These are phyloP conservation scores for Drosophila melanogaster DNA, from an alignment of 1,140 invertebrate species.

Conservation along the genomic window Release_6_plus_ISO1_MT NT_037436.4:1043001-1043500, in stretches of 20 bases:
- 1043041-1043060: too few species aligned
- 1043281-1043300: constrained; percentile 71
- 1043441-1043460: not conserved
- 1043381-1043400: constrained; percentile 56
- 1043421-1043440: constrained; percentile 66
- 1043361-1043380: constrained; percentile 1
- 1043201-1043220: constrained; percentile 57
- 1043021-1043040: too few species aligned
- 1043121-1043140: not conserved
- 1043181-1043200: constrained; percentile 41
- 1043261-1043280: constrained; percentile 69
- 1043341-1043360: constrained; percentile 19
- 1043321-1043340: constrained; percentile 33
- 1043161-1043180: not conserved
- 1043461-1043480: constrained; percentile 2
- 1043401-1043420: constrained; percentile 82
- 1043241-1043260: constrained; percentile 72
- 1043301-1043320: constrained; percentile 58
- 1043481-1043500: constrained; percentile 48
- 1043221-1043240: constrained; percentile 61
- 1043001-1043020: too few species aligned
- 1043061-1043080: too few species aligned
- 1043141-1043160: not conserved
- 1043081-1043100: not conserved
- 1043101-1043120: not conserved